Base-by-base conservation (phyloP, 2,888 invertebrate genomes). In the Andrena chrysosceles region DNA sequence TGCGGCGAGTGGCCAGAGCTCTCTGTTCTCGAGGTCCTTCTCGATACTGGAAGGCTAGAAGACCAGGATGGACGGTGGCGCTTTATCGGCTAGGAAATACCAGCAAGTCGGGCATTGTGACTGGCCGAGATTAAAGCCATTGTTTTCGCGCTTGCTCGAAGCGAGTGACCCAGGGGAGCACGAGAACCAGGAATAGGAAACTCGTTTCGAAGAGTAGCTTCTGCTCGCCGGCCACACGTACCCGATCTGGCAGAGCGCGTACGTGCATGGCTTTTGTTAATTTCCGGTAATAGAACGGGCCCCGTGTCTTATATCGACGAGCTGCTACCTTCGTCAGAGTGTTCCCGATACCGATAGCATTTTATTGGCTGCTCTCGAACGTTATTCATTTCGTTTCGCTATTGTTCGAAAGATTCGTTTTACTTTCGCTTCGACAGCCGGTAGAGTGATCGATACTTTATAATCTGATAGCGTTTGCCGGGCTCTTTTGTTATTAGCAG, bases 41-140 rank as follows among this genome's bases (percentile, higher is more conserved):
- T 72, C 81, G 56, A 74, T 78, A 56, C 59, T 59, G 49, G 68
- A 71, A 78, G 71, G 67, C 81, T 42, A 20, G 56, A 56, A 56
- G 56, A 26, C 23, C 56, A 56, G 67, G 74, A 62, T 49, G 83
- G 77, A 75, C 77, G 78, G 73, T 56, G 60, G 10, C 60, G 81
- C 76, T 87, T 89, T 88, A 89, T 89, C 89, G 76, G 82, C 70
- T 73, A 78, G 85, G 87, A 85, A 88, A 87, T 80, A 83, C 78
- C 77, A 59, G 83, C 76, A 72, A 84, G 72, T 76, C 81, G 78
- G 74, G 88, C 85, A 89, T 89, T 87, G 89, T 87, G 85, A 85
- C 86, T 54, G 80, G 68, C 74, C 81, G 85, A 89, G 89, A 89
- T 89, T 89, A 87, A 84, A 88, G 85, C 88, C 80, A 88, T 89